Percentiles rank a stretch among this genome's conserved stretches.
These are phyloP conservation scores for Bellardia pandia DNA, from an alignment of 2,888 invertebrate species.

Conservation along the genomic window DNA sequence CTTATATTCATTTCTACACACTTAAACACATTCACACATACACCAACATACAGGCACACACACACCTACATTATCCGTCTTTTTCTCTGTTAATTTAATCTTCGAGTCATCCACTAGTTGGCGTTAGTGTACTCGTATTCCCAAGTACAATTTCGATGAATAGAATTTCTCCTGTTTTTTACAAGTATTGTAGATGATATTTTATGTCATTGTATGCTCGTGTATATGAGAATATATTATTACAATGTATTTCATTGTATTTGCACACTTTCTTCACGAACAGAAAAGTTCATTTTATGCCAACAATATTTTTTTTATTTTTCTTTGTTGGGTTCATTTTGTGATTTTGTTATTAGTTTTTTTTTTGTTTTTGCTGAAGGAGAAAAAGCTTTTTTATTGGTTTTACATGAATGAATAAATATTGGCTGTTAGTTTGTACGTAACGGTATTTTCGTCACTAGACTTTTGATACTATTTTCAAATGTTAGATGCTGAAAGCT, in stretches of 20 bases:
- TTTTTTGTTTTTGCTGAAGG: not conserved
- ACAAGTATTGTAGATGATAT: constrained; percentile 10
- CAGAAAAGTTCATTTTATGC: constrained; percentile 37
- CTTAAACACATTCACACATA: not conserved
- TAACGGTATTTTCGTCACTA: constrained; percentile 53
- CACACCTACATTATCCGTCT: constrained; percentile 44
- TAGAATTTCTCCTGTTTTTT: constrained; percentile 44
- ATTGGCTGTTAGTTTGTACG: constrained; percentile 25
- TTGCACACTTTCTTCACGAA: constrained; percentile 25
- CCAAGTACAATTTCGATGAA: constrained; percentile 12
- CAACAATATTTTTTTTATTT: not conserved
- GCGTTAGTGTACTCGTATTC: constrained; percentile 78
- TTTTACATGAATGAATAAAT: constrained; percentile 63
- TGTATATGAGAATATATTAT: not conserved
- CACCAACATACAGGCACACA: not conserved
- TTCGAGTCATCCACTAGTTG: constrained; percentile 81
- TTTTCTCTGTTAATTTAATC: constrained; percentile 81
- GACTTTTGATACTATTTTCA: constrained; percentile 1
- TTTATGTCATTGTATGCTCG: constrained; percentile 21
- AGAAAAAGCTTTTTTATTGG: constrained; percentile 44
- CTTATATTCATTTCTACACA: not conserved
- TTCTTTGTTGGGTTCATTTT: constrained; percentile 27
- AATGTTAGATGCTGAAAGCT: constrained; percentile 27
- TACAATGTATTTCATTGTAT: constrained; percentile 25
- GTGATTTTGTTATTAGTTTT: not conserved